Evolutionary conservation across 2,797 vertebrate genomes (phyloP).

Genomic region (Cyprinodon diabolis): DNA sequence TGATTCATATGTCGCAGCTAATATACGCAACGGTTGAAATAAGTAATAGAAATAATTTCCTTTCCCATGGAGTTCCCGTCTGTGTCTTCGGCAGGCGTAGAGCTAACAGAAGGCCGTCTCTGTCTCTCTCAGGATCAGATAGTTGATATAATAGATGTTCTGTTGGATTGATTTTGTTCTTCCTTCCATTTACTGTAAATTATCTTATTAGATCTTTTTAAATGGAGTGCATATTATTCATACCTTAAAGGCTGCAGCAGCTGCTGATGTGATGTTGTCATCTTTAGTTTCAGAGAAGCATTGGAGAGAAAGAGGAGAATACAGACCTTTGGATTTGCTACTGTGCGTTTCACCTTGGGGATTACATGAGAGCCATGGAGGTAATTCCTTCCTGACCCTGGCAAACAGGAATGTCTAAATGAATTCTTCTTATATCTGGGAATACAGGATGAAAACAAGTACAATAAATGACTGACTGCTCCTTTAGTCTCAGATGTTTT

Average conservation of each 20-base stretch:
- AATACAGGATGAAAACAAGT: neutral
- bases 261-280: slow-evolving; percentile 34
- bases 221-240: neutral
- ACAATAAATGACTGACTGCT: neutral
- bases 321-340: slow-evolving; percentile 92
- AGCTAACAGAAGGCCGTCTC: too few species aligned
- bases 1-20: too few species aligned
- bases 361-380: slow-evolving; percentile 94
- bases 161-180: neutral
- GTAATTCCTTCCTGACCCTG: slow-evolving; percentile 66
- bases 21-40: too few species aligned
- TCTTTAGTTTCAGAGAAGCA: slow-evolving; percentile 89
- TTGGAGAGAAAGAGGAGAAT: slow-evolving; percentile 87
- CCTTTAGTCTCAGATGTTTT: neutral
- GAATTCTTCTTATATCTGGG: neutral
- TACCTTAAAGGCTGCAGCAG: slow-evolving; percentile 7
- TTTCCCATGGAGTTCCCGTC: too few species aligned
- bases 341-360: slow-evolving; percentile 94
- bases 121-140: too few species aligned
- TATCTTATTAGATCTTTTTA: slow-evolving; percentile 5
- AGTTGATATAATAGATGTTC: too few species aligned
- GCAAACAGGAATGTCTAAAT: neutral
- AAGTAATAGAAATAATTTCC: too few species aligned
- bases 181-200: slow-evolving; percentile 6
- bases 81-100: too few species aligned